Evolutionary conservation across 1,140 invertebrate genomes (phyloP), one percentile per base, ranked within the genome.

Genomic region (Sesamia nonagrioides): DNA sequence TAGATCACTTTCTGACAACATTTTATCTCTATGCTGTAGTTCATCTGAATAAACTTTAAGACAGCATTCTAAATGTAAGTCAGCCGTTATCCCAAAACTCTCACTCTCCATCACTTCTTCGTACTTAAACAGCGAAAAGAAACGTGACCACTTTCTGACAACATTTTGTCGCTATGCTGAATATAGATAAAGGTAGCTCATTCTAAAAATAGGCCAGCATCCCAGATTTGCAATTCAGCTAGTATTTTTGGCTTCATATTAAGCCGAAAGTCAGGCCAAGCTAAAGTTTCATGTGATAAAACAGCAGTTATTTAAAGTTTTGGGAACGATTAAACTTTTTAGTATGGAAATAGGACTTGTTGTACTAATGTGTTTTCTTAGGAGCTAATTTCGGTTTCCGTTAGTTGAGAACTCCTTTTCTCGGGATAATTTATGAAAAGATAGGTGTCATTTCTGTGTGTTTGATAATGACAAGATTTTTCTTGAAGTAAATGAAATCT

Each of bases 171-270:
- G 27, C 27, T 27, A 3, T 27, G 11, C 2, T 45, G 45, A 15
- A 50, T 50, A 50, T n/a, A 50, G 13, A 13, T 15, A n/a, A 50
- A 50, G 37, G 37, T 21, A 66, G 61, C 61, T 18, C 37, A 17
- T 63, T 66, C 61, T 18, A 66, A 42, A 66, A 37, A 66, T 66
- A 66, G 37, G 9, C 37, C 17, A 42, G 37, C 61, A 42, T 66
- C 8, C 37, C 37, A 42, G 61, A 66, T 66, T 66, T 69, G 45
- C 18, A 69, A 48, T 48, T 69, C 66, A 0, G 35, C 35, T 27
- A 11, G 42, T 69, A 69, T 69, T 69, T 69, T 69, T 69, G 66
- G 33, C 60, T 40, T n/a, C 37, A 61, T 61, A 61, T n/a, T 61
- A 40, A 61, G 27, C 27, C 9, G 33, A 18, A 68, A 56, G 45